Base-by-base conservation (phyloP, 2,888 invertebrate species). In the Altica lythri region DNA sequence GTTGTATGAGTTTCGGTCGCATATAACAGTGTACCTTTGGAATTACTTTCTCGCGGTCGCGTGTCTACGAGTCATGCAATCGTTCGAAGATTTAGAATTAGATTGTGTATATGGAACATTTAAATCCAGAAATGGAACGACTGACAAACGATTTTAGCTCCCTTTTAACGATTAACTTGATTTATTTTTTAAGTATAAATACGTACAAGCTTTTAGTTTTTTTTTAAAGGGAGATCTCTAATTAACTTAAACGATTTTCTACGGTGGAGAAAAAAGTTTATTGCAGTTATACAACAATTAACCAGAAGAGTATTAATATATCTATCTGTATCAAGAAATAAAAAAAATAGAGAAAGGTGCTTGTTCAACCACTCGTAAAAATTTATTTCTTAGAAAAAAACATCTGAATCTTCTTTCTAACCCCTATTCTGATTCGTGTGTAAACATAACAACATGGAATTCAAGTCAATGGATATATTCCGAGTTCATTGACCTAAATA, bases 401-500 rank as follows among this genome's bases (percentile, higher is more conserved):
- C 12, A 47, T 27, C 47, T 18, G 27, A 47, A 47, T 37, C 12
- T 46, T 46, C 46, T 13, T 18, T 22, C 45, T 45, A 13, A 35
- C 22, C 34, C 35, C 46, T 14, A 25, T 38, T 25, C 38, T 38
- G n/a, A n/a, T n/a, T n/a, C n/a, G n/a, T 37, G 27, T 29, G 47
- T 35, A 47, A 47, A 47, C 47, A 47, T 10, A 37, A 47, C 47
- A 18, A 47, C 37, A 47, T 25, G 34, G 17, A 40, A 40, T 16
- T 12, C 25, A 8, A 37, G 14, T 38, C 47, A 25, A 35, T 37
- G 17, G 27, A 38, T 37, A 47, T 34, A 32, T 32, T 51, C 49
- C 44, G 52, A 56, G 61, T 61, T 61, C 61, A 57, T 59, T 55
- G 61, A 61, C 61, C 61, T 55, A 59, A 43, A 61, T 59, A 53